Conservation (phyloP, 2,888 invertebrate genomes). For the Coronaproctus castanopsis region DNA sequence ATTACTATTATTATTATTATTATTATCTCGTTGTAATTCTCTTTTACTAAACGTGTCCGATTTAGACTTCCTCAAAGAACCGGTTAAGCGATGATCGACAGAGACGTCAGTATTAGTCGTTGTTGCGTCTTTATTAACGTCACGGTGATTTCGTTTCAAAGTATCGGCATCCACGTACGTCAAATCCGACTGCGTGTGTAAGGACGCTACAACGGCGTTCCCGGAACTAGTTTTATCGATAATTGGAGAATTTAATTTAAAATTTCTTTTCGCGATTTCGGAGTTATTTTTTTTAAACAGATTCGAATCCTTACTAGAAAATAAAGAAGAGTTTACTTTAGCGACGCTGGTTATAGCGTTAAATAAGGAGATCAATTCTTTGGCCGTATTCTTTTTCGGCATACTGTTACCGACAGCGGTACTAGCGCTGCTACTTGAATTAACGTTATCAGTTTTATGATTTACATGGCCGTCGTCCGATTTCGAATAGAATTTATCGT, state of each 20-base stretch:
- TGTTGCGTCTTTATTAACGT: too few relatives aligned
- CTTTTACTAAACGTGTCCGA: conserved; percentile 1
- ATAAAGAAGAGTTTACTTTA: conserved; percentile 31
- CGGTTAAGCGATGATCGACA: not conserved
- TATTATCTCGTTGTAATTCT: not conserved
- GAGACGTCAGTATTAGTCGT: not conserved
- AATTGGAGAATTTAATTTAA: not conserved
- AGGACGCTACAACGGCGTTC: not conserved
- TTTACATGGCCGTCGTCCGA: conserved; percentile 10
- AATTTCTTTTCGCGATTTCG: not conserved
- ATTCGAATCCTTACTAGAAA: conserved; percentile 20
- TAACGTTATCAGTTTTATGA: conserved; percentile 8
- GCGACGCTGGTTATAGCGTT: conserved; percentile 39
- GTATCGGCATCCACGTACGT: not conserved
- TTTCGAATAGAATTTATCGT: conserved; percentile 23
- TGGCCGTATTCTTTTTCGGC: conserved; percentile 26
- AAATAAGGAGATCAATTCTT: conserved; percentile 39
- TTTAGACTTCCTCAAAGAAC: not conserved
- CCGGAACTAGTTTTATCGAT: not conserved
- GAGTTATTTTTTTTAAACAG: conserved; percentile 18
- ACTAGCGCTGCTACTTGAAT: conserved; percentile 21
- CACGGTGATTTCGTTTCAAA: too few relatives aligned
- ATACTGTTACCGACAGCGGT: conserved; percentile 23
- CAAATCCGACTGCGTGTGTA: not conserved
- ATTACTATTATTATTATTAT: not conserved